These are phyloP conservation scores for Trematomus loennbergii DNA, from an alignment of 2,113 vertebrate species.

Conservation along the genomic window DNA sequence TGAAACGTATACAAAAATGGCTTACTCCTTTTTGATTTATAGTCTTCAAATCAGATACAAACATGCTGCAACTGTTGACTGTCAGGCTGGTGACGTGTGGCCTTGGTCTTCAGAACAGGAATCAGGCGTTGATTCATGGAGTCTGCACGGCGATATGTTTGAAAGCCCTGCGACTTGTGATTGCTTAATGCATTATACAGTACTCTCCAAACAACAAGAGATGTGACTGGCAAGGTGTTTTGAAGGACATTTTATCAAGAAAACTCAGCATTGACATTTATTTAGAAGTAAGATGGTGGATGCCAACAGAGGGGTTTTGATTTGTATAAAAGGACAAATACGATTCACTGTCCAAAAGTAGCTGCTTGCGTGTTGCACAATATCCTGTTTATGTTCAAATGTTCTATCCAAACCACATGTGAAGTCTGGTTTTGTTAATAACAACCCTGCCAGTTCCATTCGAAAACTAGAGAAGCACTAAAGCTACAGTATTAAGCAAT, in stretches of 20 bases:
- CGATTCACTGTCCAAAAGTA: neutral
- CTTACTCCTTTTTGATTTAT: conserved; percentile 12
- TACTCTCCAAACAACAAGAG: neutral
- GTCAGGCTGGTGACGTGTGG: neutral
- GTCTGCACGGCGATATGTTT: neutral
- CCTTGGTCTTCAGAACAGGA: conserved; percentile 21
- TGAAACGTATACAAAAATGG: neutral
- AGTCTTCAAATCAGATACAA: neutral
- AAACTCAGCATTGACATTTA: neutral
- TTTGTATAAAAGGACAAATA: neutral
- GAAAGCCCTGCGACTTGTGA: neutral
- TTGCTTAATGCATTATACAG: neutral
- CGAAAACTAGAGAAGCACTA: neutral
- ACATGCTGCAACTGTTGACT: conserved; percentile 7
- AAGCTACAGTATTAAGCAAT: neutral
- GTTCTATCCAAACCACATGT: neutral
- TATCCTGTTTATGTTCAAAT: neutral
- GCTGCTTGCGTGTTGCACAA: neutral
- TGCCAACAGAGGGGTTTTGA: neutral
- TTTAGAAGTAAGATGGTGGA: neutral
- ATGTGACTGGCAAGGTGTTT: neutral
- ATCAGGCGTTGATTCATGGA: conserved; percentile 27
- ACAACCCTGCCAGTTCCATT: neutral
- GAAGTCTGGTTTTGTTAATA: neutral
- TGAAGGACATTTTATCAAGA: neutral